phyloP scores from a whole-genome alignment of 2,797 vertebrate genomes.

The Sebastes itinus region DNA sequence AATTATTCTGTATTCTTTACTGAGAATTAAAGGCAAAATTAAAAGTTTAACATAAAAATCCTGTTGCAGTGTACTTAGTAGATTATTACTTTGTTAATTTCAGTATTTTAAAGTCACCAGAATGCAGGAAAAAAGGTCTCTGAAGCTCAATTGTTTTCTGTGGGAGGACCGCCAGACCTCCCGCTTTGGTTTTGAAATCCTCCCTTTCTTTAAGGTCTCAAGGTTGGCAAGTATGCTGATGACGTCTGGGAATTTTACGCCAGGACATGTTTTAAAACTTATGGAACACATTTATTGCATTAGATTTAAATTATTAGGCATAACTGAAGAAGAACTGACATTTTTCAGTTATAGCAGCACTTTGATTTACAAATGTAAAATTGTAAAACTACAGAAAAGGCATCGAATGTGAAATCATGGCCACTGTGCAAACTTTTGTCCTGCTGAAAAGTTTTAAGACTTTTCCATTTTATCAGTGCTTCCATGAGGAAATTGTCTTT shows the following conservation, averaged over 20 bases:
- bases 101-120: too few species aligned
- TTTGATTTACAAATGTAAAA: constrained; percentile 15
- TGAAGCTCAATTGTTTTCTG: too few species aligned
- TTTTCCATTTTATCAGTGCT: constrained; percentile 24
- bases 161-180: too few species aligned
- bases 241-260: background rate
- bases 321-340: background rate
- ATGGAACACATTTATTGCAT: constrained; percentile 12
- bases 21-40: too few species aligned
- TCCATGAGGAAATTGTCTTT: background rate
- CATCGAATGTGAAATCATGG: background rate
- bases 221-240: too few species aligned
- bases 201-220: too few species aligned
- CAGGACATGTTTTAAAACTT: constrained; percentile 6
- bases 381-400: background rate
- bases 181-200: too few species aligned
- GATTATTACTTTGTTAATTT: too few species aligned
- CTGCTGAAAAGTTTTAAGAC: constrained; percentile 12
- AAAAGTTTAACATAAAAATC: too few species aligned
- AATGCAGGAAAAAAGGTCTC: too few species aligned
- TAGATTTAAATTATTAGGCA: background rate
- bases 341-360: background rate
- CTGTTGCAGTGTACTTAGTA: too few species aligned
- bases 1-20: too few species aligned
- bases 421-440: constrained; percentile 4